Evolutionary conservation across 2,797 vertebrate genomes (phyloP).

Genomic region (Acestrorhynchus altus): DNA sequence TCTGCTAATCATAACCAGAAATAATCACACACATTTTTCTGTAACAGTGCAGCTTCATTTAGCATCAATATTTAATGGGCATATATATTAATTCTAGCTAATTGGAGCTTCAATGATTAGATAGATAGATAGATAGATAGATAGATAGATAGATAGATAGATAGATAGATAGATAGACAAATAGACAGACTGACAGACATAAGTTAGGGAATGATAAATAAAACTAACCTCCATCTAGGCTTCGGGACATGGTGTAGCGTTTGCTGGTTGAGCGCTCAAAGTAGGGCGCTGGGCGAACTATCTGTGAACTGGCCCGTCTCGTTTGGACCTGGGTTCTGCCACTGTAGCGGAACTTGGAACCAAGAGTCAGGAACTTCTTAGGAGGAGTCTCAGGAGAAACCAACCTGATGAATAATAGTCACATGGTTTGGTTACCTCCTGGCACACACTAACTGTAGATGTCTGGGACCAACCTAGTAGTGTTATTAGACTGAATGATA

Average conservation of each 20-base stretch:
- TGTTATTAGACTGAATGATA: neutral
- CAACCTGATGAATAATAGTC: conserved; percentile 69
- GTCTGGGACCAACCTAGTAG: neutral
- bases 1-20: neutral
- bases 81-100: neutral
- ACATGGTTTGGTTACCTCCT: conserved; percentile 8
- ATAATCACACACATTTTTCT: neutral
- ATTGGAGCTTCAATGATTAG: neutral
- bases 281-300: conserved; percentile 89
- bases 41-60: neutral
- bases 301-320: conserved; percentile 90
- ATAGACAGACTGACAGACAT: neutral
- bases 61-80: neutral
- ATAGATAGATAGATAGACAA: neutral
- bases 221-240: conserved; percentile 90
- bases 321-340: conserved; percentile 95
- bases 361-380: conserved; percentile 87
- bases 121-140: neutral
- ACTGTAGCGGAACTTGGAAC: conserved; percentile 90
- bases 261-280: conserved; percentile 94
- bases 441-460: neutral
- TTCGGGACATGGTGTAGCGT: conserved; percentile 93
- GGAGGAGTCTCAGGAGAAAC: conserved; percentile 86
- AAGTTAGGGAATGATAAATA: neutral
- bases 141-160: neutral